phyloP scores from a whole-genome alignment of 2,113 vertebrate species.

The Uropsilus gracilis region DNA sequence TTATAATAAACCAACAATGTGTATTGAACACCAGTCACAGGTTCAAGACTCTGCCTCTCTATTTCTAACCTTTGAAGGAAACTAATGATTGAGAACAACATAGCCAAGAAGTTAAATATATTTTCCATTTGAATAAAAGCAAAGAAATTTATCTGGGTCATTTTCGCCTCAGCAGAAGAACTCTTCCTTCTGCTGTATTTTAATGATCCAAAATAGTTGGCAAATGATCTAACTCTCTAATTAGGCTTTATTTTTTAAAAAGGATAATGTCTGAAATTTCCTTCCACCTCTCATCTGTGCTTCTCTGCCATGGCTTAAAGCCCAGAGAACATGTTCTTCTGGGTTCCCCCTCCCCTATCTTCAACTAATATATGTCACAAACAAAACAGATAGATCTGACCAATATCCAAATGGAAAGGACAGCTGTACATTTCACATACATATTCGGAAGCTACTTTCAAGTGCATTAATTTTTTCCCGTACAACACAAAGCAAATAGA shows the following conservation, averaged over 20 bases:
- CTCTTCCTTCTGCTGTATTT: conserved; percentile 2
- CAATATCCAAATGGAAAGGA: background rate
- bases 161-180: conserved; percentile 48
- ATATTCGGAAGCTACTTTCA: background rate
- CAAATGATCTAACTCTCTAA: conserved; percentile 29
- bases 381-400: background rate
- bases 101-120: background rate
- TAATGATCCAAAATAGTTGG: conserved; percentile 50
- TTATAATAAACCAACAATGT: background rate
- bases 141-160: conserved; percentile 57
- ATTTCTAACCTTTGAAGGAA: background rate
- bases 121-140: conserved; percentile 56
- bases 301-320: background rate
- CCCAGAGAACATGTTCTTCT: background rate
- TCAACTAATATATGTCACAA: background rate
- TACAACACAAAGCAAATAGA: background rate
- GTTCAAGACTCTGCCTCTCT: background rate
- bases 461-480: background rate
- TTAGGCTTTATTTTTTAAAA: conserved; percentile 15
- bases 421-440: background rate
- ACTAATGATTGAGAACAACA: background rate
- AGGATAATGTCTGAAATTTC: background rate
- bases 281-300: background rate
- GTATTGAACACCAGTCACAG: background rate
- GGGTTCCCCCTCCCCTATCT: background rate